These are phyloP conservation scores for Epinephelus cyanopodus DNA, from an alignment of 2,113 vertebrate species.

Conservation along the genomic window DNA sequence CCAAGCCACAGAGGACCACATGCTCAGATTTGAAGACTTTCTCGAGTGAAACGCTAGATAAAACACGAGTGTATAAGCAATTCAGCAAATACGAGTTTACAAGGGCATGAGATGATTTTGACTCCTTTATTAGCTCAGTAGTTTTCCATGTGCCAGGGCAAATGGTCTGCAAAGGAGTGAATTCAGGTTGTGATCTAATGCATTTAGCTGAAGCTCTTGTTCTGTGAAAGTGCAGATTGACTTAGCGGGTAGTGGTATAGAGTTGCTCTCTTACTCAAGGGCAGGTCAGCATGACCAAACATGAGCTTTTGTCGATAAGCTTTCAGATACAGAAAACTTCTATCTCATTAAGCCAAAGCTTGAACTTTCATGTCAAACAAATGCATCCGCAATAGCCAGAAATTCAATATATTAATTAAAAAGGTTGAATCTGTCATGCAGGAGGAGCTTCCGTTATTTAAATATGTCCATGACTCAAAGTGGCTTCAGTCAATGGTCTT, in stretches of 20 bases:
- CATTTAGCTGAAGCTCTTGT: slow-evolving; percentile 11
- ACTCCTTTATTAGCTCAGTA: background rate
- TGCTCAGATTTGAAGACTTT: slow-evolving; percentile 5
- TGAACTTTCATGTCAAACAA: slow-evolving; percentile 29
- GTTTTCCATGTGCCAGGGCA: background rate
- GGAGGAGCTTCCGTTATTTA: slow-evolving; percentile 7
- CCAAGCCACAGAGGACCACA: background rate
- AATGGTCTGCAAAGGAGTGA: background rate
- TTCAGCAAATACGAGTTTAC: background rate
- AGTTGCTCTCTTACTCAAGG: slow-evolving; percentile 24
- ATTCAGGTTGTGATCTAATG: background rate
- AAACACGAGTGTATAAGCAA: slow-evolving; percentile 3
- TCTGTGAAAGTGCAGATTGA: slow-evolving; percentile 16
- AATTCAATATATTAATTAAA: background rate
- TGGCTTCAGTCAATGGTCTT: background rate
- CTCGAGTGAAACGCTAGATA: background rate
- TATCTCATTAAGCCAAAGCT: slow-evolving; percentile 14
- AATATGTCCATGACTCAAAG: slow-evolving; percentile 12
- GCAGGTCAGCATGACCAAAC: slow-evolving; percentile 6
- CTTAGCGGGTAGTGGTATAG: slow-evolving; percentile 4
- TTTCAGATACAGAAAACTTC: slow-evolving; percentile 7
- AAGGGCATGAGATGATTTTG: background rate
- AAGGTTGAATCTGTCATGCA: slow-evolving; percentile 5
- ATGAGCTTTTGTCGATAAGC: slow-evolving; percentile 11
- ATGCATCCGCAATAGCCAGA: slow-evolving; percentile 11